These are phyloP conservation scores for Rotaria socialis DNA, from an alignment of 2,888 invertebrate species.

Conservation along the genomic window DNA sequence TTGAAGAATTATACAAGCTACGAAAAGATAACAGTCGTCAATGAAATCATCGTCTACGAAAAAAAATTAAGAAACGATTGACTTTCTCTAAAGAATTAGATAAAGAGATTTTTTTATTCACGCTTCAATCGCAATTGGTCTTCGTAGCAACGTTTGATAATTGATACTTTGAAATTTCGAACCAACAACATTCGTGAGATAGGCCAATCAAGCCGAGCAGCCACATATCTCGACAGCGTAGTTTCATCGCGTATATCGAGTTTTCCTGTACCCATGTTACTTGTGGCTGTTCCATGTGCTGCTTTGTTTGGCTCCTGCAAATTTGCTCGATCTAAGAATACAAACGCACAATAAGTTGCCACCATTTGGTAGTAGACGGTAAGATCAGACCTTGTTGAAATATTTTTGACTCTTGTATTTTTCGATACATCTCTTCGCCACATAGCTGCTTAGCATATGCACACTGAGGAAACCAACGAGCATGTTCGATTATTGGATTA, in stretches of 20 bases:
- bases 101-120: background rate
- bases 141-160: background rate
- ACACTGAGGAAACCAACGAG: background rate
- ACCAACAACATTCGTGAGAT: background rate
- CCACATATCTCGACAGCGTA: background rate
- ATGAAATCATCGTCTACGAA: background rate
- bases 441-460: background rate
- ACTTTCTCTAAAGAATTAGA: background rate
- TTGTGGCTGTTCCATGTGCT: too few relatives aligned
- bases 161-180: background rate
- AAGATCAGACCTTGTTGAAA: background rate
- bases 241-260: background rate
- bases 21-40: background rate
- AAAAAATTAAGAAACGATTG: background rate
- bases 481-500: slow-evolving; percentile 29
- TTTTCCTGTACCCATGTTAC: background rate
- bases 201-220: background rate
- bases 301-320: background rate
- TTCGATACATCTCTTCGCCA: background rate
- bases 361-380: background rate
- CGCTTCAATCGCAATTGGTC: background rate
- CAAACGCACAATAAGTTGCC: background rate
- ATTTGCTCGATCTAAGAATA: background rate
- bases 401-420: background rate
- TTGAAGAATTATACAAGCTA: background rate